Evolutionary conservation across 2,888 invertebrate genomes (phyloP).

Genomic region (Cantharis lateralis): DNA sequence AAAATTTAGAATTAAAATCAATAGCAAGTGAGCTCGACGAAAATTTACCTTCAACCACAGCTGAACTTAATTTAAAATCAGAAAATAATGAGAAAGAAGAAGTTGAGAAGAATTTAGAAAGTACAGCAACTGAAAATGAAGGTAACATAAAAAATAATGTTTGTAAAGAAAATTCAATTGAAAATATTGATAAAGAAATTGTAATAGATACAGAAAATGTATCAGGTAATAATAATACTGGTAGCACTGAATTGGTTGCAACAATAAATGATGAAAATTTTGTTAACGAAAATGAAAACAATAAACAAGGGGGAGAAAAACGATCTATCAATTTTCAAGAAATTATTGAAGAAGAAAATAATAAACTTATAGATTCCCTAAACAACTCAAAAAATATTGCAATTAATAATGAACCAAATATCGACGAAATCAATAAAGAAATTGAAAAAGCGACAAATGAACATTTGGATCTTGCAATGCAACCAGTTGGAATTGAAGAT

Average conservation of each 20-base stretch:
- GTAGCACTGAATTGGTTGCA: not conserved
- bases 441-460: not conserved
- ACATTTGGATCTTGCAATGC: not conserved
- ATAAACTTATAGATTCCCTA: not conserved
- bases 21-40: not conserved
- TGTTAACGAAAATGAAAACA: not conserved
- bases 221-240: not conserved
- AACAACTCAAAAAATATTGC: not conserved
- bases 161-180: not conserved
- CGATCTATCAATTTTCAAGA: not conserved
- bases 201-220: not conserved
- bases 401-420: slow-evolving; percentile 1
- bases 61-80: too few species aligned
- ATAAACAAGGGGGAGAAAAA: not conserved
- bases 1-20: too few species aligned
- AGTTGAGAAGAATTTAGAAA: too few species aligned
- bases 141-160: not conserved
- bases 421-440: slow-evolving; percentile 8
- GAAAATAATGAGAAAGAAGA: too few species aligned
- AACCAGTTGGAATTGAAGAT: not conserved
- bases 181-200: not conserved
- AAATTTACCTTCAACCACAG: not conserved
- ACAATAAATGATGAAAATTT: not conserved
- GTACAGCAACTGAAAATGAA: not conserved
- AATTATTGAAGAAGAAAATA: not conserved